A percentile compares a stretch with the other conserved stretches of the same genome.
Evolutionary conservation across 2,888 invertebrate species (phyloP).

Genomic region (Phasia obesa): DNA sequence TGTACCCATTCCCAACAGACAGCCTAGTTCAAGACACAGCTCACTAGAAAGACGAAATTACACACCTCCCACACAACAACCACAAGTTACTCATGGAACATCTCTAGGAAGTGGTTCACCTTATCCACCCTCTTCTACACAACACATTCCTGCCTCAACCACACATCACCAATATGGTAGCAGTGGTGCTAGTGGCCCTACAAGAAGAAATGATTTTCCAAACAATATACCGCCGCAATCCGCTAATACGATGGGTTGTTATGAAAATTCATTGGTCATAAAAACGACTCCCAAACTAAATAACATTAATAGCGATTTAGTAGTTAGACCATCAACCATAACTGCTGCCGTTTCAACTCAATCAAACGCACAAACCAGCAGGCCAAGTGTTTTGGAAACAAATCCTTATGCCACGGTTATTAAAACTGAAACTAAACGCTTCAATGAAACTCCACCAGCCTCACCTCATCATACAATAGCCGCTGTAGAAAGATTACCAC

Average conservation of each 20-base stretch:
- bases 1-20: background rate
- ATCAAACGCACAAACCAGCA: constrained; percentile 70
- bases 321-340: constrained; percentile 34
- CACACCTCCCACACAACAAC: constrained; percentile 60
- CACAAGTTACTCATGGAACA: constrained; percentile 23
- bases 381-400: constrained; percentile 79
- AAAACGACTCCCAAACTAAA: constrained; percentile 50
- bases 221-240: constrained; percentile 7
- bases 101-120: constrained; percentile 12
- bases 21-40: constrained; percentile 44
- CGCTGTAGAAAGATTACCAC: constrained; percentile 72
- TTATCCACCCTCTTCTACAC: constrained; percentile 44
- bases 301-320: constrained; percentile 35
- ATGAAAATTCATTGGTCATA: constrained; percentile 63
- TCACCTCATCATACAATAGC: constrained; percentile 61
- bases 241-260: background rate
- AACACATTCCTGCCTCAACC: constrained; percentile 45
- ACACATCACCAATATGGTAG: constrained; percentile 27
- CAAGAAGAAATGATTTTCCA: constrained; percentile 35
- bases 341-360: constrained; percentile 8
- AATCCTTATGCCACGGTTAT: constrained; percentile 77
- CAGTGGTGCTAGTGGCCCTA: background rate
- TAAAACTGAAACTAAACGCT: constrained; percentile 66
- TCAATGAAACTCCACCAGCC: constrained; percentile 27
- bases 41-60: constrained; percentile 57